Evolutionary conservation across 2,797 vertebrate species (phyloP).

Genomic region (Poecilia velifera): DNA sequence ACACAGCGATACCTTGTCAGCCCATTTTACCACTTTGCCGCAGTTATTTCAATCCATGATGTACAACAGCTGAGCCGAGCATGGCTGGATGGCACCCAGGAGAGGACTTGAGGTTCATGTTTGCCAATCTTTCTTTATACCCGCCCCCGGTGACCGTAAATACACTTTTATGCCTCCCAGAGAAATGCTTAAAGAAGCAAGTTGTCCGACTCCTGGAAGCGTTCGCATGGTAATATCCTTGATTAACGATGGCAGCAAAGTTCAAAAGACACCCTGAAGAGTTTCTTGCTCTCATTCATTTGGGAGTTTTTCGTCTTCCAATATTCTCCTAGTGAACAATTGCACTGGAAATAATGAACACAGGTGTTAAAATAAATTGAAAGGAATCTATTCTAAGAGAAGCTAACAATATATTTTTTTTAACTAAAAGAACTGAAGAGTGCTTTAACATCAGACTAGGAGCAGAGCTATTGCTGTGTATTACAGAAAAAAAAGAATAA

Average conservation of each 20-base stretch:
- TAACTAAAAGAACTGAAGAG: not conserved
- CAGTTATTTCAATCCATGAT: conserved; percentile 76
- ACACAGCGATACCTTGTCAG: conserved; percentile 66
- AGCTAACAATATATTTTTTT: not conserved
- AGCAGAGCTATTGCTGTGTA: not conserved
- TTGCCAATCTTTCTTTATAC: conserved; percentile 80
- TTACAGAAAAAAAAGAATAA: not conserved
- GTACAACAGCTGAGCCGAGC: conserved; percentile 62
- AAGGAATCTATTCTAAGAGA: not conserved
- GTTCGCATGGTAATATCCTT: conserved; percentile 70
- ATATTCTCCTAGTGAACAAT: conserved; percentile 52
- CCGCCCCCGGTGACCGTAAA: conserved; percentile 75
- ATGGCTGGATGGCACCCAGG: conserved; percentile 69
- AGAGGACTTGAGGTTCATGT: conserved; percentile 81
- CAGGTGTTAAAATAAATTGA: not conserved
- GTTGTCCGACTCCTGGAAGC: conserved; percentile 72
- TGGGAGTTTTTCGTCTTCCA: conserved; percentile 72
- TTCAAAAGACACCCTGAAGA: conserved; percentile 70
- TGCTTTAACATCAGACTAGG: not conserved
- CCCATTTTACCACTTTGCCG: conserved; percentile 63
- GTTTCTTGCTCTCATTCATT: conserved; percentile 71
- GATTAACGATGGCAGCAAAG: conserved; percentile 70
- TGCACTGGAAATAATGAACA: not conserved
- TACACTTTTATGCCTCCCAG: conserved; percentile 78
- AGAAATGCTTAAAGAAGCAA: conserved; percentile 81